Evolutionary conservation across 2,888 invertebrate genomes (phyloP).

Genomic region (Spilosoma lubricipeda): DNA sequence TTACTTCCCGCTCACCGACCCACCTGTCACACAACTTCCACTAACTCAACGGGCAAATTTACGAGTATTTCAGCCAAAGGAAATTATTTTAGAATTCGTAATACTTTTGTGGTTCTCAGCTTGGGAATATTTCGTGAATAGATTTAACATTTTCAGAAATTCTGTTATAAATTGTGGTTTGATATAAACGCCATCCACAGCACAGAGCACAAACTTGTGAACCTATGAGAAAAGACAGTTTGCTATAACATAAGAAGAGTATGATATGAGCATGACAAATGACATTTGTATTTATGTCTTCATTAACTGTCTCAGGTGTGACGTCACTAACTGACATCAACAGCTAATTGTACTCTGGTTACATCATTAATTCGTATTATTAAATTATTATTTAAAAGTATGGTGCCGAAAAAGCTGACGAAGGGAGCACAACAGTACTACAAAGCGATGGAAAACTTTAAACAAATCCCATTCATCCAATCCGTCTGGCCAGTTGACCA

Average conservation of each 20-base stretch:
- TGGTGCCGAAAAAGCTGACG: too few species aligned
- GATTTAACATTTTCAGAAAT: slow-evolving; percentile 1
- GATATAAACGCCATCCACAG: too few species aligned
- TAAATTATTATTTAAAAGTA: too few species aligned
- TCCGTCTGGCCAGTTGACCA: too few species aligned
- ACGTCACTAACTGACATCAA: slow-evolving; percentile 13
- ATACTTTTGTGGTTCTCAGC: slow-evolving; percentile 18
- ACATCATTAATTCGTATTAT: background rate
- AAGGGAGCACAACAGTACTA: too few species aligned
- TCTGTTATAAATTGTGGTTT: background rate
- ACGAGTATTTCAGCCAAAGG: slow-evolving; percentile 20
- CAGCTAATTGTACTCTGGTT: slow-evolving; percentile 7
- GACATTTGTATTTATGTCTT: background rate
- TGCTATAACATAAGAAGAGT: background rate
- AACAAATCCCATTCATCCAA: too few species aligned
- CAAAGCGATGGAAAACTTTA: too few species aligned
- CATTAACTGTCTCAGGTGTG: background rate
- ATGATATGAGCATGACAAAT: background rate
- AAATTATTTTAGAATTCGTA: slow-evolving; percentile 25
- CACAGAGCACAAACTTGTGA: too few species aligned
- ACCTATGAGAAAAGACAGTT: too few species aligned
- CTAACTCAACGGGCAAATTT: slow-evolving; percentile 25
- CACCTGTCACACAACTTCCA: slow-evolving; percentile 27
- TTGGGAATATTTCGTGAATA: background rate
- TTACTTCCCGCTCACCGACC: slow-evolving; percentile 25